Evolutionary conservation across 2,888 invertebrate genomes (phyloP).

Genomic region (Lagria hirta): DNA sequence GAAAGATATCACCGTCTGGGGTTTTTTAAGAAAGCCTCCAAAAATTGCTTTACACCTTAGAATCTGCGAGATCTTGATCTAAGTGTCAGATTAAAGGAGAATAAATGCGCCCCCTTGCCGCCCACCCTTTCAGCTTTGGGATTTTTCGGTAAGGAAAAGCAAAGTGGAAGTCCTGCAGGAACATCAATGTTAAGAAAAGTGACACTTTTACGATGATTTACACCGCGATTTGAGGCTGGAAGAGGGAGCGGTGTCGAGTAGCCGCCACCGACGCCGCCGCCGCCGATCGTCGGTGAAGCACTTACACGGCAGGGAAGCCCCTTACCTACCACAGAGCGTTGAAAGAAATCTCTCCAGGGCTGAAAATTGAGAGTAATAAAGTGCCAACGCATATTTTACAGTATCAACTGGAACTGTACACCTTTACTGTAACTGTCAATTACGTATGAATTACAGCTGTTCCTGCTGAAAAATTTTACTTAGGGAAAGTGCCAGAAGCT

Average conservation of each 20-base stretch:
- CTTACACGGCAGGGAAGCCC: constrained; percentile 17
- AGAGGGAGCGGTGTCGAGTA: constrained; percentile 18
- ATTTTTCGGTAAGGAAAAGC: too few species aligned
- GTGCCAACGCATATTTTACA: constrained; percentile 52
- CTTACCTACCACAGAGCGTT: constrained; percentile 19
- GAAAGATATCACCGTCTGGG: too few species aligned
- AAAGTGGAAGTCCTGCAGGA: too few species aligned
- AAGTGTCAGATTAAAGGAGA: too few species aligned
- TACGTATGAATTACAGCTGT: constrained; percentile 53
- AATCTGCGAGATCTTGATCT: too few species aligned
- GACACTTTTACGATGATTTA: constrained; percentile 12
- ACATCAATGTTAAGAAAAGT: too few species aligned
- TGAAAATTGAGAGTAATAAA: constrained; percentile 55
- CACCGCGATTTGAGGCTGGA: constrained; percentile 18
- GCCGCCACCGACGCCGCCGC: constrained; percentile 10
- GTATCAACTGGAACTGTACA: constrained; percentile 48
- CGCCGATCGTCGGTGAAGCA: constrained; percentile 14
- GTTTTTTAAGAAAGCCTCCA: too few species aligned
- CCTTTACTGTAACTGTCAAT: constrained; percentile 54
- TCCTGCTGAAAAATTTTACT: too few species aligned
- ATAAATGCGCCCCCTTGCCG: too few species aligned
- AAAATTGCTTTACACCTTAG: too few species aligned
- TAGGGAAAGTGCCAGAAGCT: too few species aligned
- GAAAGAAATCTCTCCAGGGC: constrained; percentile 48
- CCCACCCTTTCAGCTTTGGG: too few species aligned